phyloP scores from a whole-genome alignment of 2,797 vertebrate genomes.

The Aphelocoma californica region DNA sequence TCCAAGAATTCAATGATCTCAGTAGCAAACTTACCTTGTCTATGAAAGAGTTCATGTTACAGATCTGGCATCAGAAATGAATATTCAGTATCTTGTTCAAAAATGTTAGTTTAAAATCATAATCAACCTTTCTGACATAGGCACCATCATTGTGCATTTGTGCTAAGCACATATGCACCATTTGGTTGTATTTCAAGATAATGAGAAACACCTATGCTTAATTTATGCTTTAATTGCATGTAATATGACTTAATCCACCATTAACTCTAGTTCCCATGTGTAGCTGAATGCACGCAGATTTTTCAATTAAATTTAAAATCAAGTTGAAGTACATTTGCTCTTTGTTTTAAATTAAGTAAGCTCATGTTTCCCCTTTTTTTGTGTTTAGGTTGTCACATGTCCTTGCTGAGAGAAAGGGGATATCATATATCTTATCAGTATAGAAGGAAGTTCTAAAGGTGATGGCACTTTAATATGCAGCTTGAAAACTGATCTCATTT shows the following conservation, averaged over 20 bases:
- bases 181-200: background rate
- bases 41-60: background rate
- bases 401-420: background rate
- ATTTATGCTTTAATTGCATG: background rate
- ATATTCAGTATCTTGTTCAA: background rate
- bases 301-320: background rate
- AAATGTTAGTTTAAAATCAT: background rate
- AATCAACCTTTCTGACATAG: background rate
- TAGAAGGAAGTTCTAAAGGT: background rate
- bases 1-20: background rate
- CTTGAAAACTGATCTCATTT: background rate
- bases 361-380: background rate
- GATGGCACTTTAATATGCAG: background rate
- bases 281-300: background rate
- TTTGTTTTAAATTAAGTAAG: background rate
- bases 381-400: background rate
- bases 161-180: background rate
- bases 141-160: background rate
- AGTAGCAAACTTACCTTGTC: background rate
- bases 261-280: background rate
- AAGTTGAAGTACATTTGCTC: background rate
- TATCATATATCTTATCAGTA: background rate
- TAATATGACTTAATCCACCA: background rate
- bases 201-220: background rate
- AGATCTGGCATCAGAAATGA: background rate